A percentile compares a stretch with the other conserved stretches of the same genome.
Evolutionary conservation across 1,140 invertebrate species (phyloP).

Genomic region (Araneus ventricosus): DNA sequence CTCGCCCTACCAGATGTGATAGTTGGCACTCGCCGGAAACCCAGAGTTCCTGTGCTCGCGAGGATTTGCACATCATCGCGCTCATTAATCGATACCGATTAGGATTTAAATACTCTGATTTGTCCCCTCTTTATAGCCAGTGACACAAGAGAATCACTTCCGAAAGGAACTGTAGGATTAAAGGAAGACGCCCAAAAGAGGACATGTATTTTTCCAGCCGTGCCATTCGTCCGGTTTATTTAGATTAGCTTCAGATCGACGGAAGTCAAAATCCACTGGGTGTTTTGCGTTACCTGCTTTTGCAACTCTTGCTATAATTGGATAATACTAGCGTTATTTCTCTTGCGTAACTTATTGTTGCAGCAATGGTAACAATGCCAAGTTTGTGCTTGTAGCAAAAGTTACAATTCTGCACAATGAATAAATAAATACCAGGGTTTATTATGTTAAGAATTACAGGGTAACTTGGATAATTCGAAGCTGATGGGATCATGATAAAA

Average conservation of each 20-base stretch:
- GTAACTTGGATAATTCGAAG: too few species aligned
- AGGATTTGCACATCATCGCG: conserved; percentile 45
- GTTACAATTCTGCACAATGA: too few species aligned
- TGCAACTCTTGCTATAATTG: too few species aligned
- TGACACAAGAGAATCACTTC: neutral
- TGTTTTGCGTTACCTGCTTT: too few species aligned
- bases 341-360: too few species aligned
- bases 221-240: neutral
- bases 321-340: too few species aligned
- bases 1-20: conserved; percentile 20
- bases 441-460: too few species aligned
- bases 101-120: conserved; percentile 38
- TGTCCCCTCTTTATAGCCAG: neutral
- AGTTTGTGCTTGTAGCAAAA: too few species aligned
- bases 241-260: neutral
- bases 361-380: too few species aligned
- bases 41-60: neutral
- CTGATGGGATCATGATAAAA: too few species aligned
- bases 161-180: neutral
- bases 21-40: conserved; percentile 33
- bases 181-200: neutral
- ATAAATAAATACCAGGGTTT: too few species aligned
- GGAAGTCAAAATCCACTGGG: neutral
- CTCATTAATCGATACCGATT: conserved; percentile 51
- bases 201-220: neutral